These are phyloP conservation scores for Dallia pectoralis DNA, from an alignment of 2,797 vertebrate genomes.

Conservation along the genomic window DNA sequence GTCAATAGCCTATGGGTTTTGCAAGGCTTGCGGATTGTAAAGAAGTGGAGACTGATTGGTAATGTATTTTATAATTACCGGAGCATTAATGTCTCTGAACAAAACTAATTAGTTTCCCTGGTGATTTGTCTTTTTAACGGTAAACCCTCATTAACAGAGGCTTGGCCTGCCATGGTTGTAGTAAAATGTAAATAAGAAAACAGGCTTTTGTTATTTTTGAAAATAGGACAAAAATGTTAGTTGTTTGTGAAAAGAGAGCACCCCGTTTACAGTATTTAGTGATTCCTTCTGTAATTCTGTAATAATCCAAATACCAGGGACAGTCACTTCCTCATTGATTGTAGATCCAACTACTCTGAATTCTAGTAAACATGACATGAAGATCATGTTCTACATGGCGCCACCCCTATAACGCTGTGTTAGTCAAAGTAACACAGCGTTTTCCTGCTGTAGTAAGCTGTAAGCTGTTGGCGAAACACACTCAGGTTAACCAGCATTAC, in stretches of 20 bases:
- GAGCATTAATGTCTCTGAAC: constrained; percentile 21
- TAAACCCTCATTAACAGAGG: constrained; percentile 36
- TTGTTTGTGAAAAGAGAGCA: constrained; percentile 29
- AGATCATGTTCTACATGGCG: background rate
- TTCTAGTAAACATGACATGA: background rate
- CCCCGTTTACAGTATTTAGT: constrained; percentile 23
- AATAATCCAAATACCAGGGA: background rate
- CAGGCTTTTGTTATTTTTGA: constrained; percentile 34
- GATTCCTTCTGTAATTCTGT: constrained; percentile 12
- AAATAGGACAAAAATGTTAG: constrained; percentile 23
- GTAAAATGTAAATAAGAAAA: constrained; percentile 39
- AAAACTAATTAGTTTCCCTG: constrained; percentile 31
- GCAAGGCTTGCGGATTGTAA: background rate
- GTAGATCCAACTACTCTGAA: background rate
- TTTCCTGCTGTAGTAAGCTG: background rate
- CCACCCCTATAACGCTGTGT: background rate
- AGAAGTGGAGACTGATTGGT: constrained; percentile 11
- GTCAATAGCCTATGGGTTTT: background rate
- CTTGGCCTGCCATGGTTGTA: constrained; percentile 21
- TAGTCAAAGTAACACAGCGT: background rate
- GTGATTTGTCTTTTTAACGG: constrained; percentile 31
- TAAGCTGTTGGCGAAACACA: constrained; percentile 6
- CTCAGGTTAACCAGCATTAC: background rate
- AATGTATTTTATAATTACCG: constrained; percentile 27
- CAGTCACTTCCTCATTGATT: constrained; percentile 10